Conservation (phyloP, 2,113 vertebrate genomes). For the Amphiprion ocellaris region DNA sequence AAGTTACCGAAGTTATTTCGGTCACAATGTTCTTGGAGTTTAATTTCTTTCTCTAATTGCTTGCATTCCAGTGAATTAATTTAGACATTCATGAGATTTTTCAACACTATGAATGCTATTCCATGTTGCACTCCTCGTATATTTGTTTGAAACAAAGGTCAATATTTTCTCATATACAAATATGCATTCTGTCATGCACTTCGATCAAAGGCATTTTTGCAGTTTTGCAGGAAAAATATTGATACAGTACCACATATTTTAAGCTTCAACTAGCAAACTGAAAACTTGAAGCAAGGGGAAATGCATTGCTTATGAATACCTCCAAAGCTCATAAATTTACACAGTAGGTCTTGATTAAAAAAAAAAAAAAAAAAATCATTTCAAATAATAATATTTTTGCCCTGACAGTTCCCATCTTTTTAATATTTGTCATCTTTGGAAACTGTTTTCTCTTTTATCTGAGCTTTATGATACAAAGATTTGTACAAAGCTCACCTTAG, state of each 20-base stretch:
- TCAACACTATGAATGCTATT: not conserved
- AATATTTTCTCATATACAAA: not conserved
- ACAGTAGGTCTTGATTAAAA: too few species aligned
- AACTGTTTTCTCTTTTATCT: too few species aligned
- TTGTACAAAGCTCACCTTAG: too few species aligned
- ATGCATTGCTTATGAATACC: not conserved
- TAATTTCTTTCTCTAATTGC: not conserved
- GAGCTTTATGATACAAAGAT: too few species aligned
- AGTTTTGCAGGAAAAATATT: not conserved
- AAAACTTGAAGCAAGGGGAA: not conserved
- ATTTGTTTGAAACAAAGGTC: not conserved
- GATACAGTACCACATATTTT: not conserved
- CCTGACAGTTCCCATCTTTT: too few species aligned
- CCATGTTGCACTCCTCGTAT: not conserved
- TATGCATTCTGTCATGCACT: not conserved
- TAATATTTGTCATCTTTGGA: too few species aligned
- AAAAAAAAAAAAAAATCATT: too few species aligned
- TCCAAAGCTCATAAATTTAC: not conserved
- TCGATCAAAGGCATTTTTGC: not conserved
- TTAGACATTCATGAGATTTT: not conserved
- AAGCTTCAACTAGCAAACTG: not conserved
- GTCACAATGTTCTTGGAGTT: not conserved
- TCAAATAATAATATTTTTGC: too few species aligned
- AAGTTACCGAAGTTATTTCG: constrained; percentile 4
- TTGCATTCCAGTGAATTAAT: not conserved